A percentile compares a stretch with the other conserved stretches of the same genome.
phyloP scores from a whole-genome alignment of 2,888 invertebrate species.

The Sycophila texana region DNA sequence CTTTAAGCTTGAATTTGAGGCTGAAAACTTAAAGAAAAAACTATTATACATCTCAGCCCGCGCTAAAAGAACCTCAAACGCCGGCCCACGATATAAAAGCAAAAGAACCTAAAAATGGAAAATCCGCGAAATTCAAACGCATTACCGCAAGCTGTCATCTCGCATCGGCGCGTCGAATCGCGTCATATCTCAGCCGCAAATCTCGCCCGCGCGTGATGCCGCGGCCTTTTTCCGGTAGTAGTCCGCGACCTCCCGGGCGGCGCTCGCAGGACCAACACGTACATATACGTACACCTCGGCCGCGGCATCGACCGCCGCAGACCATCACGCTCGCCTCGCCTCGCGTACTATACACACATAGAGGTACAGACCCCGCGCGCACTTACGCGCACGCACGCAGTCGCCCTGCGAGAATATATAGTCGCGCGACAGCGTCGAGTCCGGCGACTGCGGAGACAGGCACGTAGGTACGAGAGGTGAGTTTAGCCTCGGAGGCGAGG shows the following conservation, averaged over 20 bases:
- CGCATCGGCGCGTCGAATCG: too few species aligned
- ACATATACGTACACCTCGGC: neutral
- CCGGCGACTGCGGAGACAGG: constrained; percentile 22
- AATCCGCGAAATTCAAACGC: too few species aligned
- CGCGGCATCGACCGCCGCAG: neutral
- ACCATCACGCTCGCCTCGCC: constrained; percentile 23
- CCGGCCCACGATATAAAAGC: too few species aligned
- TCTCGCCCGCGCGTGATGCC: neutral
- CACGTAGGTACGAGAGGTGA: constrained; percentile 62
- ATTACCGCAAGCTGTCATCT: too few species aligned
- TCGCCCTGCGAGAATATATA: constrained; percentile 10
- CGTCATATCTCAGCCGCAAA: neutral
- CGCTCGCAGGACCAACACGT: neutral
- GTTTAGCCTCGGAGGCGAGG: constrained; percentile 72
- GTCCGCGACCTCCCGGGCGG: neutral
- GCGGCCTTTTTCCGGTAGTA: neutral
- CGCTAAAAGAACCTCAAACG: too few species aligned
- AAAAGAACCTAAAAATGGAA: too few species aligned
- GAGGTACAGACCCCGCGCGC: neutral
- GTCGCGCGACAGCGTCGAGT: neutral
- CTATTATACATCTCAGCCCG: too few species aligned
- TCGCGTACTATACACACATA: too few species aligned
- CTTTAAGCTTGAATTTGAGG: too few species aligned
- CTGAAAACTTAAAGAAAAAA: too few species aligned
- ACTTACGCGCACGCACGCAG: neutral